These are phyloP conservation scores for Chelidonichthys spinosus DNA, from an alignment of 2,797 vertebrate species.

Conservation along the genomic window DNA sequence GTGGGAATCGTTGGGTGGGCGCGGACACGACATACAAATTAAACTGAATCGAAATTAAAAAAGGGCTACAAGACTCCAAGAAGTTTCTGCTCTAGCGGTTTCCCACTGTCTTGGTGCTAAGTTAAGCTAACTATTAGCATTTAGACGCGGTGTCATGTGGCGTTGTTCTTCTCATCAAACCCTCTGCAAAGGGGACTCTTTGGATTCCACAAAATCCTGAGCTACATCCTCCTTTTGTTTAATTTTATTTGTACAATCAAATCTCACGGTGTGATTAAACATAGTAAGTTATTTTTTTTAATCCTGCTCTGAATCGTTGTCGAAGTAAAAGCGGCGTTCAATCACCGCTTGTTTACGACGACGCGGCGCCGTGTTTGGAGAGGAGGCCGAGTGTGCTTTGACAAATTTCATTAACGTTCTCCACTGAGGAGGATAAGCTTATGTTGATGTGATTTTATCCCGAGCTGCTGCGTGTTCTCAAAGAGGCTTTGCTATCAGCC, in stretches of 20 bases:
- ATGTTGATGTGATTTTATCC: background rate
- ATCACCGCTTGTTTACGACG: background rate
- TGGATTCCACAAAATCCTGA: background rate
- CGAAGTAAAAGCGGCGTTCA: background rate
- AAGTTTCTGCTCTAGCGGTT: background rate
- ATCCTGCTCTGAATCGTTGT: conserved; percentile 17
- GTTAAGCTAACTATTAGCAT: background rate
- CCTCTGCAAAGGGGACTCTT: background rate
- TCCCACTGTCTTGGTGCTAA: background rate
- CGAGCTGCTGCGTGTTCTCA: background rate
- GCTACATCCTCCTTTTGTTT: conserved; percentile 1
- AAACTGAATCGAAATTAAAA: background rate
- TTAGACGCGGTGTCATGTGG: background rate
- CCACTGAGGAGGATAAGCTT: background rate
- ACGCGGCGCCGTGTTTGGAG: background rate
- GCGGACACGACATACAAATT: fast-evolving
- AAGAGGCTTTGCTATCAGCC: conserved; percentile 1
- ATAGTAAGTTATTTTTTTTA: background rate
- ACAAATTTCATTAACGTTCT: conserved; percentile 24
- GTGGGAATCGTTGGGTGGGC: background rate
- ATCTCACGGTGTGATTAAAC: conserved; percentile 4
- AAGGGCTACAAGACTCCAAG: fast-evolving
- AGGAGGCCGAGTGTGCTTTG: conserved; percentile 15
- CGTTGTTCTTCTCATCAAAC: background rate
- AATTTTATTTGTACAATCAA: conserved; percentile 14